Conservation (phyloP, 2,113 vertebrate species). For the Quiscalus mexicanus region DNA sequence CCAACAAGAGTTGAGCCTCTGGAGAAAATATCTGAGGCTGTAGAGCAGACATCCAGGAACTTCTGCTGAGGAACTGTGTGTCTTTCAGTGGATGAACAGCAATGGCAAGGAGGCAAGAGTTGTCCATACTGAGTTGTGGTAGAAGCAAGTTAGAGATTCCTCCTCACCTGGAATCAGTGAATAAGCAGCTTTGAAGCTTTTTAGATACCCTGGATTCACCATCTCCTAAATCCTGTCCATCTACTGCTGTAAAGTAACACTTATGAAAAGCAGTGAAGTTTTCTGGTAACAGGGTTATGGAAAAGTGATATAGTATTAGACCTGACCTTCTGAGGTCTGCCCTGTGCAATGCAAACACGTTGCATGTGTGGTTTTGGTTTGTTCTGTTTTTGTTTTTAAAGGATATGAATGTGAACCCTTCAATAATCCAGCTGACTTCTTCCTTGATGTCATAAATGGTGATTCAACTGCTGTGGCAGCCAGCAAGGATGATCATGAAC, state of each 20-base stretch:
- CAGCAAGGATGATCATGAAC: not conserved
- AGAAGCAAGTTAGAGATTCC: not conserved
- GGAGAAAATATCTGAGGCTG: not conserved
- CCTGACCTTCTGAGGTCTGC: not conserved
- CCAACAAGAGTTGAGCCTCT: not conserved
- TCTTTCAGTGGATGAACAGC: not conserved
- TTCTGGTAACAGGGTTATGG: not conserved
- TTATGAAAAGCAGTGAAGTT: not conserved
- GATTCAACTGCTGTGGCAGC: slow-evolving; percentile 70
- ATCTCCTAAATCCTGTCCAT: not conserved
- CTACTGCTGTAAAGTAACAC: not conserved
- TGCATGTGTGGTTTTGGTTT: not conserved
- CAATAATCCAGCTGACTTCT: slow-evolving; percentile 76
- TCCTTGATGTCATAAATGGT: slow-evolving; percentile 73
- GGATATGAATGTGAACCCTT: slow-evolving; percentile 73
- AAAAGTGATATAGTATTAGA: not conserved
- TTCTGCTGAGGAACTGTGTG: not conserved
- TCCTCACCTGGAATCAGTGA: not conserved
- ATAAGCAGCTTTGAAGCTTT: not conserved
- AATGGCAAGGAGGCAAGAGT: not conserved
- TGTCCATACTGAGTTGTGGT: not conserved
- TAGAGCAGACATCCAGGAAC: not conserved
- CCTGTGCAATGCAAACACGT: not conserved
- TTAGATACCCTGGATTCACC: not conserved
- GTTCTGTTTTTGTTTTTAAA: not conserved